Evolutionary conservation across 1,140 invertebrate species (phyloP), one percentile per base, ranked within the genome.

Genomic region (Reticulitermes speratus): DNA sequence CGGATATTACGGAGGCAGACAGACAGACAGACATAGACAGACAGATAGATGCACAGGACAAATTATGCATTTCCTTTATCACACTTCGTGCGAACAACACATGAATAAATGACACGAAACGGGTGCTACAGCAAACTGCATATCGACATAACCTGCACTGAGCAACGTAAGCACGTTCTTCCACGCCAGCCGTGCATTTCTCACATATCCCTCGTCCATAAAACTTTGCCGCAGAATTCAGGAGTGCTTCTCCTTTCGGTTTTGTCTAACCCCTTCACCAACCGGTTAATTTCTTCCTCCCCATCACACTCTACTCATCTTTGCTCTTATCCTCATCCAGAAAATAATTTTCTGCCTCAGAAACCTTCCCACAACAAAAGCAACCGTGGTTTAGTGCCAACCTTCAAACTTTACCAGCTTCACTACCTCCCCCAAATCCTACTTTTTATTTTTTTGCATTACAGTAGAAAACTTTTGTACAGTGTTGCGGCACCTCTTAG

Each of bases 321-420:
- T n/a, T 30, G 65, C 65, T 75, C 65, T 75, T 75, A 75, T 16
- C 65, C 55, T 25, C 65, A 75, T 75, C n/a, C n/a, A 75, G 65
- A 75, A 75, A 75, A 75, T 75, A 75, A 75, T 75, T 75, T 75
- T 75, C 65, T 75, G 65, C 65, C 65, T 75, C 65, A 75, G 65
- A 75, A 75, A 30, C n/a, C 65, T 75, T 8, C 25, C 14, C 25
- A 30, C n/a, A 75, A 75, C 65, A 75, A 75, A 75, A 75, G 65
- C 65, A 75, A 30, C 65, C 8, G 25, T 30, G 65, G 65, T n/a
- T 75, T 30, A 75, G 65, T 30, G 25, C 65, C n/a, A 75, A 75
- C n/a, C 65, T 75, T 75, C 65, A 75, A 75, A 75, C 65, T 75
- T 75, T 75, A 6, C 65, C 25, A 75, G 65, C n/a, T 75, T 30